Percentiles rank a stretch among this genome's conserved stretches.
Evolutionary conservation across 2,113 vertebrate genomes (phyloP).

Genomic region (Trematomus loennbergii): DNA sequence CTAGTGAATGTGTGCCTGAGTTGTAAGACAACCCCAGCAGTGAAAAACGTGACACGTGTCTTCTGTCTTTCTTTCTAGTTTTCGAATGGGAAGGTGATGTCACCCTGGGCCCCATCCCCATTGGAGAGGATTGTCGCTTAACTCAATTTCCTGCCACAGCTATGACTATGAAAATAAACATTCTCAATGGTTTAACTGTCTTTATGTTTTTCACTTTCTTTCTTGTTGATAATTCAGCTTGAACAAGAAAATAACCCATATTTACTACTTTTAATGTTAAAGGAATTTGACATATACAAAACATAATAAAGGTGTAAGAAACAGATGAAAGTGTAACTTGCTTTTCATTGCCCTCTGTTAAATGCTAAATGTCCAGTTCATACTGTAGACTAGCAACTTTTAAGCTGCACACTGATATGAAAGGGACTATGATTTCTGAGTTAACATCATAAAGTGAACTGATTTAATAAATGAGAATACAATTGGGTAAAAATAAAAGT

Average conservation of each 20-base stretch:
- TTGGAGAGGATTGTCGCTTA: constrained; percentile 39
- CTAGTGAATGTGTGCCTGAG: too few species aligned
- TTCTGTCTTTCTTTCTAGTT: constrained; percentile 54
- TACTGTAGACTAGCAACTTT: constrained; percentile 2
- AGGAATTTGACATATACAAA: background rate
- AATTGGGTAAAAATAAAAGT: background rate
- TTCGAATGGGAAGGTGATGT: constrained; percentile 67
- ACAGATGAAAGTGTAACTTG: background rate
- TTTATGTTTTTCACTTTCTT: constrained; percentile 33
- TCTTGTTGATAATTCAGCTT: constrained; percentile 16
- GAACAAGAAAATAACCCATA: background rate
- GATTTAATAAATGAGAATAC: background rate
- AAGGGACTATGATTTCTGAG: background rate
- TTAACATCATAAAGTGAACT: background rate
- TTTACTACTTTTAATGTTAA: background rate
- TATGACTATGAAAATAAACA: constrained; percentile 60
- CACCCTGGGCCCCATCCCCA: constrained; percentile 61
- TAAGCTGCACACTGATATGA: background rate
- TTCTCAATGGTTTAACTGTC: constrained; percentile 34
- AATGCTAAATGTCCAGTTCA: constrained; percentile 6
- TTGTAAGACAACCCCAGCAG: too few species aligned
- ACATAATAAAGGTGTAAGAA: background rate
- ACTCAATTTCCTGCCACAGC: constrained; percentile 22
- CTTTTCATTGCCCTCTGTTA: constrained; percentile 14
- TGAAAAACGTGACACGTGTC: too few species aligned